Base-by-base conservation (phyloP, 2,797 vertebrate species). In the Glossophaga mutica region DNA sequence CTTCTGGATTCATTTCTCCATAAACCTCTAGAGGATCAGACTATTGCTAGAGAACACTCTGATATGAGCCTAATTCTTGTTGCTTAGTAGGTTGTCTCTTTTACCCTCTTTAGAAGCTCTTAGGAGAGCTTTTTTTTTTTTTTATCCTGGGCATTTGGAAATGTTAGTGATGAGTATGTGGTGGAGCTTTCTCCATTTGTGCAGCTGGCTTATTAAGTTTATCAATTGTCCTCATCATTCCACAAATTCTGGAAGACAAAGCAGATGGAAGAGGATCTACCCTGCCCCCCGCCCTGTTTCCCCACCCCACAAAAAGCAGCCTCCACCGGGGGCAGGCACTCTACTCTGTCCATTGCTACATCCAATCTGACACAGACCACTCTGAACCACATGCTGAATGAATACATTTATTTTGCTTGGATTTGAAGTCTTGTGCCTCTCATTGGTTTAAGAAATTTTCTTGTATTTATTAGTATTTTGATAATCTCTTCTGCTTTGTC, bases 371-470 rank as follows among this genome's bases (percentile, higher is more conserved):
- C 32, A 84, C 5, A 16, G 16, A 86, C 62, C 7, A 34, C 16
- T 48, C 73, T 62, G 37, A 57, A 73, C 10, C 42, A n/a, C 5
- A 22, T 85, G 62, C 12, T 74, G 82, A 91, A 42, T 9, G 12
- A 82, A 93, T 16, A 0, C 37, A n/a, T 46, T 12, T 3, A 22
- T 15, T 84, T 16, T 57, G 37, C 67, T 39, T n/a, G 14, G 44
- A 76, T 24, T n/a, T 87, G 46, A 83, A 78, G 73, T 18, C 74
- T 29, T 81, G 6, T 76, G 42, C 24, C 79, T 68, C 9, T 77
- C 37, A 55, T 7, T 37, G n/a, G 76, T 37, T 88, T n/a, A 62
- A 83, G 83, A 76, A 55, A 76, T 10, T 67, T 94, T 62, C 71
- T 81, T 62, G 2, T 39, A 34, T 68, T 68, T 74, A 44, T 62